A percentile compares a stretch with the other conserved stretches of the same genome.
phyloP scores from a whole-genome alignment of 2,888 invertebrate genomes.

The Lasioglossum lativentre region DNA sequence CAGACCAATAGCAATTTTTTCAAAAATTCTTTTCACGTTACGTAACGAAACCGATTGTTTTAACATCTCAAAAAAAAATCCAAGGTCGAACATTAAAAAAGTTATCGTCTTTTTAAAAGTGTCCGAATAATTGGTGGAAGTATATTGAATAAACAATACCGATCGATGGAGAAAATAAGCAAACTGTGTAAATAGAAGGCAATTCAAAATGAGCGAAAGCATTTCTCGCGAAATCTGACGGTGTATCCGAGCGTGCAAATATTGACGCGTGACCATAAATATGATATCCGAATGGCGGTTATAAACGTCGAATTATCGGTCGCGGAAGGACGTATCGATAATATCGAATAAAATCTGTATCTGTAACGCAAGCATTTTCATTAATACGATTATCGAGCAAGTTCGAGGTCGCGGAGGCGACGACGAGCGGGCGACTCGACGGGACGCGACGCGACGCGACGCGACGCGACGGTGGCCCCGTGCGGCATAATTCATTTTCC shows the following conservation, averaged over 20 bases:
- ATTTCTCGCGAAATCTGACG: neutral
- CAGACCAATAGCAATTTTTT: no score
- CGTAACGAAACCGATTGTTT: no score
- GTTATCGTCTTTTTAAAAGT: no score
- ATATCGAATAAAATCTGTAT: conserved; percentile 67
- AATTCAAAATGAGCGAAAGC: neutral
- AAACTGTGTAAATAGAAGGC: neutral
- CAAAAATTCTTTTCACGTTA: no score
- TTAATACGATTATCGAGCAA: conserved; percentile 61
- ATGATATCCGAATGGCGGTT: conserved; percentile 59
- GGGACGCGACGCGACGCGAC: conserved; percentile 6
- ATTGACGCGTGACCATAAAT: conserved; percentile 59
- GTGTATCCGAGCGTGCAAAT: conserved; percentile 45
- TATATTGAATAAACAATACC: neutral
- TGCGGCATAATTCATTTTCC: conserved; percentile 63
- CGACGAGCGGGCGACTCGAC: conserved; percentile 33
- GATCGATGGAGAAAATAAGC: neutral
- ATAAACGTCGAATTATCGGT: conserved; percentile 64
- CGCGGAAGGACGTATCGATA: conserved; percentile 49
- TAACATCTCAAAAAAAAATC: no score
- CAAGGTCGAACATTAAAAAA: no score
- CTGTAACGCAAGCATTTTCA: conserved; percentile 56
- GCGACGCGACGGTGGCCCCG: conserved; percentile 33
- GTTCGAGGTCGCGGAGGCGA: conserved; percentile 35
- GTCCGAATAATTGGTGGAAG: no score